phyloP scores from a whole-genome alignment of 1,140 invertebrate genomes.

The Apis laboriosa region DNA sequence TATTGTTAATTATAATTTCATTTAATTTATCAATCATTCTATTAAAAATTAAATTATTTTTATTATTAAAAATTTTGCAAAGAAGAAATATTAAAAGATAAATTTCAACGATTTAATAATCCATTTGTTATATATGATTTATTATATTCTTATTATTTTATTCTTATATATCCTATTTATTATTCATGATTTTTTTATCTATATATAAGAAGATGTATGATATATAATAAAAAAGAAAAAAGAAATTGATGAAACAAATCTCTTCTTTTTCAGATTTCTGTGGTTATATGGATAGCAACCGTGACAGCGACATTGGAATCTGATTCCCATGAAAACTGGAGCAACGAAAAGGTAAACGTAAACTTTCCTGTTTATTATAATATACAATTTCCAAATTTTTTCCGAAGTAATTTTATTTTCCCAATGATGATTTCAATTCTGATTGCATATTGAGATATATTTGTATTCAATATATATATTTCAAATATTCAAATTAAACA shows the following conservation, averaged over 20 bases:
- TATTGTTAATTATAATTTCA: background rate
- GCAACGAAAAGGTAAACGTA: slow-evolving; percentile 59
- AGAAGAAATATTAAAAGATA: background rate
- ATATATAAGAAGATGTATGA: background rate
- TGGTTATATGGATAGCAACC: slow-evolving; percentile 69
- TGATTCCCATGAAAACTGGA: slow-evolving; percentile 56
- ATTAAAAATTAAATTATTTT: slow-evolving; percentile 5
- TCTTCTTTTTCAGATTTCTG: slow-evolving; percentile 68
- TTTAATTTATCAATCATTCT: background rate
- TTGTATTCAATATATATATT: background rate
- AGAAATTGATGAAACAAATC: background rate
- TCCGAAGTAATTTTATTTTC: slow-evolving; percentile 27
- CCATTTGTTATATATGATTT: background rate
- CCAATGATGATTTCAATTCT: background rate
- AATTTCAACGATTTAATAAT: background rate
- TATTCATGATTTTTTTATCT: no score
- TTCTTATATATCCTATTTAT: background rate
- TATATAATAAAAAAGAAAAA: no score
- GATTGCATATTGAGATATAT: background rate
- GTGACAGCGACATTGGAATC: slow-evolving; percentile 60
- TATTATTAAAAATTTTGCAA: background rate
- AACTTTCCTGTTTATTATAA: slow-evolving; percentile 25
- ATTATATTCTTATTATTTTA: background rate
- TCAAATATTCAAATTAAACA: background rate
- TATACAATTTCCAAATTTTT: slow-evolving; percentile 10